Percentiles rank a stretch among this genome's conserved stretches.
Conservation (phyloP, 2,113 vertebrate species). For the Papio anubis region DNA sequence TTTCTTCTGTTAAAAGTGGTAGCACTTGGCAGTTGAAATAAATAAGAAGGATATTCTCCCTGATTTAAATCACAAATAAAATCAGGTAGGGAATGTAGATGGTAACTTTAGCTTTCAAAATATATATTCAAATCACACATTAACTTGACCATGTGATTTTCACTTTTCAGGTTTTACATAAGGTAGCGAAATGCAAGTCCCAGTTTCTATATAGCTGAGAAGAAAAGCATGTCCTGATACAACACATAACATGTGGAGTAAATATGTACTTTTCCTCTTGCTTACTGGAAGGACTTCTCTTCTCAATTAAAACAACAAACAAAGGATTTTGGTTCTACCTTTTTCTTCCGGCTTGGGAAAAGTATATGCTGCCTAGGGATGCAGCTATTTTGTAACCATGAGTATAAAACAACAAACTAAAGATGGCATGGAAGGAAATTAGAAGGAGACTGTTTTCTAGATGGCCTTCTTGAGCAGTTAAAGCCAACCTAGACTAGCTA, state of each 20-base stretch:
- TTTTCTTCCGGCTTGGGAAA: background rate
- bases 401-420: background rate
- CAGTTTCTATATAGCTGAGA: background rate
- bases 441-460: background rate
- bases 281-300: background rate
- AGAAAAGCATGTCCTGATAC: background rate
- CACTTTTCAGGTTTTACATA: background rate
- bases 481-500: background rate
- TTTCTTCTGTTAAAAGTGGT: background rate
- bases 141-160: constrained; percentile 14
- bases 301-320: background rate
- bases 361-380: background rate
- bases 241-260: background rate
- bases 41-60: background rate
- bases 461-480: background rate
- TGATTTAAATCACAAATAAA: constrained; percentile 11
- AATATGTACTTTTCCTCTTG: background rate
- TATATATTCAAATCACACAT: background rate
- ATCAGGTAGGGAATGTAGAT: constrained; percentile 1
- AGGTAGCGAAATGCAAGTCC: background rate
- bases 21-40: background rate
- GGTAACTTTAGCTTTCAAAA: constrained; percentile 54
- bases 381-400: background rate
- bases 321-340: background rate
- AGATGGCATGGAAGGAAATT: background rate